phyloP scores from a whole-genome alignment of 2,113 vertebrate genomes.

The Tragelaphus imberbis region DNA sequence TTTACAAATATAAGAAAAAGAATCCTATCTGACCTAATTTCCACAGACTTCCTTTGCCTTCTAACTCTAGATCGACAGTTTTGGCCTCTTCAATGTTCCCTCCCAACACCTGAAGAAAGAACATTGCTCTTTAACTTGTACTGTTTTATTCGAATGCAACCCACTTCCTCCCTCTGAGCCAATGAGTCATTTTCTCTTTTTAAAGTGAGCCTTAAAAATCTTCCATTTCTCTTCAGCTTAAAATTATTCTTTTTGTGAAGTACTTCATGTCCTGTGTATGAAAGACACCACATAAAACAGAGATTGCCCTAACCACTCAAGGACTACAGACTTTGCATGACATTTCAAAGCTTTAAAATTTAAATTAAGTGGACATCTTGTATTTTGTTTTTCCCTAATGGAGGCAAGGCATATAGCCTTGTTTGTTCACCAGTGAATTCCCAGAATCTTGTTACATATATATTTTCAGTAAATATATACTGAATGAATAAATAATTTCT shows the following conservation, averaged over 20 bases:
- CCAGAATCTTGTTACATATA: not conserved
- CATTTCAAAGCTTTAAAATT: not conserved
- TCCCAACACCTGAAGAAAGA: conserved; percentile 66
- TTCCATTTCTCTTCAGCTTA: conserved; percentile 68
- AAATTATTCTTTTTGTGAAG: conserved; percentile 66
- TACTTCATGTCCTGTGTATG: conserved; percentile 48
- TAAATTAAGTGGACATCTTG: not conserved
- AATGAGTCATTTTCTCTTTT: conserved; percentile 76
- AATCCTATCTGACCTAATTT: conserved; percentile 50
- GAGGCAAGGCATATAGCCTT: not conserved
- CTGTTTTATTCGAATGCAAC: conserved; percentile 70
- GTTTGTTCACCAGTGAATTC: conserved; percentile 33
- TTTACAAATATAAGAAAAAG: conserved; percentile 53
- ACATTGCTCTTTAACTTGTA: conserved; percentile 67
- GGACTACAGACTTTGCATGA: not conserved
- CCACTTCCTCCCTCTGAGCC: conserved; percentile 71
- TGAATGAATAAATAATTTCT: not conserved
- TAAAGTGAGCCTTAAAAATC: conserved; percentile 67
- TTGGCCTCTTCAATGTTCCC: conserved; percentile 43
- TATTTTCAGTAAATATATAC: conserved; percentile 23
- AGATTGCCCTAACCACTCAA: not conserved
- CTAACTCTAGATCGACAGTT: conserved; percentile 42
- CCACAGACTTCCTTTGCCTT: conserved; percentile 28
- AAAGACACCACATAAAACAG: conserved; percentile 28
- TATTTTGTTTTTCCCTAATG: not conserved